These are phyloP conservation scores for Eucidaris tribuloides DNA, from an alignment of 35 echinoderm and acorn worm genomes.

Conservation along the genomic window DNA sequence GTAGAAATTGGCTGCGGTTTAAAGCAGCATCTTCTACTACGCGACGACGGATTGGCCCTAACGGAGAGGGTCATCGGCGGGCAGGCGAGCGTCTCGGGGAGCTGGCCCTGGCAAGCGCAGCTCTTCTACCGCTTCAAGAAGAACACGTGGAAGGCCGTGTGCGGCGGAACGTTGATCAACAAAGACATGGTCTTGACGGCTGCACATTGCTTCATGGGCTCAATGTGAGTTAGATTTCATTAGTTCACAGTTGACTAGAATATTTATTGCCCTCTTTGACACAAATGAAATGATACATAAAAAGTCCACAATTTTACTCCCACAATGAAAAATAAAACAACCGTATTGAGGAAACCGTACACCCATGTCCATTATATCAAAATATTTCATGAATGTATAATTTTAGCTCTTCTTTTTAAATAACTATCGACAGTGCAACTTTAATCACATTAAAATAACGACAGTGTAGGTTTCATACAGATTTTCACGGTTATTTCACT, in stretches of 20 bases:
- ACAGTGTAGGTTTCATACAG: too few species aligned
- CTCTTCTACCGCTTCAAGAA: neutral
- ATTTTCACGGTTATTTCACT: too few species aligned
- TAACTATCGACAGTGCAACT: neutral
- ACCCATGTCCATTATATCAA: neutral
- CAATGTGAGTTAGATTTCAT: slow-evolving; percentile 40
- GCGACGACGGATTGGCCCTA: neutral
- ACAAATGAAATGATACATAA: too few species aligned
- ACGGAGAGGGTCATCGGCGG: slow-evolving; percentile 45
- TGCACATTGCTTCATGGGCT: slow-evolving; percentile 62
- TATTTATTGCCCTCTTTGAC: too few species aligned
- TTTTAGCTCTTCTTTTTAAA: neutral
- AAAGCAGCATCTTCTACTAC: neutral
- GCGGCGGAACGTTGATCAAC: slow-evolving; percentile 61
- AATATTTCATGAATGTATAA: neutral
- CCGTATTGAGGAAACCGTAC: neutral
- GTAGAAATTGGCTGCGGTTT: neutral
- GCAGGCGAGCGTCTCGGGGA: neutral
- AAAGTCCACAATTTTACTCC: too few species aligned
- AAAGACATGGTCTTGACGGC: slow-evolving; percentile 30
- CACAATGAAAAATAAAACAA: neutral
- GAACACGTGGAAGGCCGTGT: neutral
- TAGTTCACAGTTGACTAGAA: neutral
- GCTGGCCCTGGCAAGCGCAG: slow-evolving; percentile 76
- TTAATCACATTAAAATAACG: too few species aligned